Base-by-base conservation (phyloP, 1,140 invertebrate genomes). In the Zeugodacus cucurbitae region DNA sequence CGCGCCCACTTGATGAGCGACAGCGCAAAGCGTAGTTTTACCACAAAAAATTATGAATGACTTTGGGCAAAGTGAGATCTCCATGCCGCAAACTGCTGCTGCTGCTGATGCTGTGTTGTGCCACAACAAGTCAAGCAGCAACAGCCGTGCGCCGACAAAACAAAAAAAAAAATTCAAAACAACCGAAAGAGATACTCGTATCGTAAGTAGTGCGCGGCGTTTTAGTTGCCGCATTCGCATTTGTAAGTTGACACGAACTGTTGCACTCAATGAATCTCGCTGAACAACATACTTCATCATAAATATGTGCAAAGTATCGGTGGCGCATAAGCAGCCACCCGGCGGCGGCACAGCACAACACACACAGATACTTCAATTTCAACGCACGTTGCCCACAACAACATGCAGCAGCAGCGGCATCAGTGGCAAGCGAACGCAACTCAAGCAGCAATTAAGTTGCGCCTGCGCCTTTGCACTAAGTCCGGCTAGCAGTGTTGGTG, bases 191-290 rank as follows among this genome's bases (percentile, higher is more conserved):
- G 62, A 74, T 37, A 41, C 48, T n/a, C n/a, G n/a, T n/a, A n/a
- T n/a, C 14, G 32, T 41, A 74, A 37, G 70, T 11, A 41, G 70
- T 82, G 22, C 29, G 32, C 70, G n/a, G n/a, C 70, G 37, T 11
- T 86, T 34, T 26, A 87, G 29, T 59, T 44, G 57, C 86, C 54
- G n/a, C 32, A 26, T 41, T 22, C 37, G 20, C 74, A 82, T 82
- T 82, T 82, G 41, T 48, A 82, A 82, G 74, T 82, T 82, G 74
- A 88, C 86, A 64, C 88, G 88, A 88, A 82, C 86, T 88, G 88
- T 85, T 87, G 88, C 88, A 89, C 88, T 89, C 88, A 89, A 89
- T 89, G 88, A 89, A 87, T 89, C 86, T 89, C 54, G 88, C 32
- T 32, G 58, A 87, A 89, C 87, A 87, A 87, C 86, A 89, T 89